Conservation (phyloP, 2,797 vertebrate species). For the Mus caroli region DNA sequence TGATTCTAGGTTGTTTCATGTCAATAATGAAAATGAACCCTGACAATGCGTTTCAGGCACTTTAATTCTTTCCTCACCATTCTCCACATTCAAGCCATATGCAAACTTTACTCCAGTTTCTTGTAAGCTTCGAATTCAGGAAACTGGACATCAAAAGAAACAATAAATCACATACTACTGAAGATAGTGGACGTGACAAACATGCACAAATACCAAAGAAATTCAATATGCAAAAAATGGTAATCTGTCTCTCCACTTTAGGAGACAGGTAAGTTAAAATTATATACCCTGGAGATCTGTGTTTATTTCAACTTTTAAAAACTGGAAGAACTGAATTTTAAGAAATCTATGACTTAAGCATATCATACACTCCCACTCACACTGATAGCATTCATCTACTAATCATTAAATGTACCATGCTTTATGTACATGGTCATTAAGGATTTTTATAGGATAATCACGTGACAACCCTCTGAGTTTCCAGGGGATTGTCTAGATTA, state of each 20-base stretch:
- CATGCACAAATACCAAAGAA: constrained; percentile 53
- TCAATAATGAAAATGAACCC: not conserved
- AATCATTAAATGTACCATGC: constrained; percentile 11
- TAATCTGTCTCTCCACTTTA: constrained; percentile 29
- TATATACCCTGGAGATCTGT: not conserved
- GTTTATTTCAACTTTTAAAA: constrained; percentile 42
- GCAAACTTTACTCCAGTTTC: constrained; percentile 45
- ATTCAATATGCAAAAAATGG: constrained; percentile 43
- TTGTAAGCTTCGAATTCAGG: constrained; percentile 22
- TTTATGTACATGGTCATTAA: not conserved
- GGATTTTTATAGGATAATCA: constrained; percentile 1
- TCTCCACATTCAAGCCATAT: not conserved
- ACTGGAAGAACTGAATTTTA: constrained; percentile 31
- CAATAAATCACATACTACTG: constrained; percentile 27
- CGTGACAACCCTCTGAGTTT: too few species aligned
- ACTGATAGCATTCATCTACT: constrained; percentile 5
- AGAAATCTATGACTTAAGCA: constrained; percentile 28
- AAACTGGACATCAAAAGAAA: constrained; percentile 36
- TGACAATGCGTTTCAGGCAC: not conserved
- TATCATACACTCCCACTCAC: not conserved
- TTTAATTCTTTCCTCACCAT: not conserved
- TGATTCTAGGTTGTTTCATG: not conserved
- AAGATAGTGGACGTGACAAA: constrained; percentile 43
- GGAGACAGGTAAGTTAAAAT: constrained; percentile 29
- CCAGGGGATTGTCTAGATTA: too few species aligned